These are phyloP conservation scores for Grammomys surdaster DNA, from an alignment of 2,113 vertebrate genomes.

Conservation along the genomic window DNA sequence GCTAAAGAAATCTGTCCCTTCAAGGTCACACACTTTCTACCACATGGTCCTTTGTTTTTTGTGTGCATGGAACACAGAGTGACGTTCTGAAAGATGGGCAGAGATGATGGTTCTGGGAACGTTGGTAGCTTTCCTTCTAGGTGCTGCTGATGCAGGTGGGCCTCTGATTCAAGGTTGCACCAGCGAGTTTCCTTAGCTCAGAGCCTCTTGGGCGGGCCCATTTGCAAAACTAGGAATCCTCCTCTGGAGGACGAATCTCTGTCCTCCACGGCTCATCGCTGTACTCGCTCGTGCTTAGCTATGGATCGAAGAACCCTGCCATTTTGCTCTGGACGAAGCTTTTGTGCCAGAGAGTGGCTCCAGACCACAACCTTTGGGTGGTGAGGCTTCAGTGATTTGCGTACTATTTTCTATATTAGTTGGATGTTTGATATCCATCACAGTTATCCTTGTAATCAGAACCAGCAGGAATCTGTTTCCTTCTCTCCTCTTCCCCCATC, in stretches of 20 bases:
- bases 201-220: background rate
- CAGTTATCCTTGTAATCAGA: background rate
- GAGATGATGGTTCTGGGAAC: background rate
- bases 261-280: background rate
- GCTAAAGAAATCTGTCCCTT: background rate
- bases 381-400: background rate
- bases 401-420: background rate
- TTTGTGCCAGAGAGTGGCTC: background rate
- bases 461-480: background rate
- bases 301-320: background rate
- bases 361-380: background rate
- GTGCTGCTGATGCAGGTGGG: background rate
- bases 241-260: background rate
- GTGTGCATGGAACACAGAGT: background rate
- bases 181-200: background rate
- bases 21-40: background rate
- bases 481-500: background rate
- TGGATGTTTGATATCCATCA: background rate
- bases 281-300: too few relatives aligned
- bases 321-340: background rate
- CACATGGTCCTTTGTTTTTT: background rate
- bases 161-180: background rate
- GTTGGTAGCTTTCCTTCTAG: background rate
- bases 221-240: background rate
- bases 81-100: background rate